Conservation (phyloP, 2,797 vertebrate genomes). For the Megaceryle alcyon region DNA sequence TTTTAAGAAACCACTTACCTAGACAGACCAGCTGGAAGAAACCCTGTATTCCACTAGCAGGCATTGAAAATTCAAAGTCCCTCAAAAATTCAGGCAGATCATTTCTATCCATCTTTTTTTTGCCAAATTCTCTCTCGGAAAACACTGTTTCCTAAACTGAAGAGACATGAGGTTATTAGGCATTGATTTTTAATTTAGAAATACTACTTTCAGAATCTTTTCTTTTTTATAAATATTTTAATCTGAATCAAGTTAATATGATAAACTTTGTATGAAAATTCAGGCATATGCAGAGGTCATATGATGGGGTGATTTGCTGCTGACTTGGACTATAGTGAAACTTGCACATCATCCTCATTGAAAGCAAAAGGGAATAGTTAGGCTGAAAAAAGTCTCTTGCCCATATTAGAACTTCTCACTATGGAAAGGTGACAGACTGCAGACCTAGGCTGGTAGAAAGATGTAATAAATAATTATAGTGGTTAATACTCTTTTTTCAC, state of each 20-base stretch:
- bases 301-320: not conserved
- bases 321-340: not conserved
- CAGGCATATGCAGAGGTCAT: not conserved
- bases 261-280: not conserved
- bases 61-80: conserved; percentile 44
- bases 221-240: not conserved
- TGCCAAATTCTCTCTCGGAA: conserved; percentile 29
- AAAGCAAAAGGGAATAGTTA: not conserved
- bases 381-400: not conserved
- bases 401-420: not conserved
- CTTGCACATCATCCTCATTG: not conserved
- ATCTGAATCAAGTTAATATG: not conserved
- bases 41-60: not conserved
- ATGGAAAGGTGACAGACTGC: not conserved
- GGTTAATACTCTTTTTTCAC: not conserved
- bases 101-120: conserved; percentile 53
- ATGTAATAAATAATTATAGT: not conserved
- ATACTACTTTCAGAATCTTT: not conserved
- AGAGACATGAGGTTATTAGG: not conserved
- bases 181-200: not conserved
- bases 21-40: not conserved
- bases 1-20: not conserved
- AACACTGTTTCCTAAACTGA: conserved; percentile 64
- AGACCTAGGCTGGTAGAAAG: not conserved
- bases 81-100: conserved; percentile 47